Evolutionary conservation across 2,888 invertebrate species (phyloP), one percentile per base, ranked within the genome.

Genomic region (Hydrotaea cyrtoneurina): DNA sequence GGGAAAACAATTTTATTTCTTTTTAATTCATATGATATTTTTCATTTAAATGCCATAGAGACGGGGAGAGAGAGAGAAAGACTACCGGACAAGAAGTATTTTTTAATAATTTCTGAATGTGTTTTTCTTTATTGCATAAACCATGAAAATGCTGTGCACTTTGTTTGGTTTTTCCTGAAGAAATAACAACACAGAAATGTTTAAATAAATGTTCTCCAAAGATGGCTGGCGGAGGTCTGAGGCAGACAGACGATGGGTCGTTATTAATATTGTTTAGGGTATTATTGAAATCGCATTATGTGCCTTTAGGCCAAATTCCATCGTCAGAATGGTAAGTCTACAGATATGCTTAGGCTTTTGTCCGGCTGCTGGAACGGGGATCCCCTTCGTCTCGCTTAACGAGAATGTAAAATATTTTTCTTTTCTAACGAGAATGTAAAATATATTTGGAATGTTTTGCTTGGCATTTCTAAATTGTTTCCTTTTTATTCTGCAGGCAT

Each of bases 31-130:
- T 59, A 39, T 2, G 13, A 39, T 11, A 39, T 11, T 59, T 11
- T 23, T 26, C 59, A 26, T 59, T 59, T 59, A 59, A 59, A 26
- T 59, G 59, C 15, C 59, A 23, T 57, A 36, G 36, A 57, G 23
- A 53, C 17, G 5, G 43, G 5, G 10, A 7, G 13, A 43, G 1
- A 53, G 3, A 21, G 10, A 8, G 21, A 23, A 55, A 55, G 21
- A 5, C n/a, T n/a, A n/a, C n/a, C n/a, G 19, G 55, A 17, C 55
- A 55, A 50, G n/a, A 50, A 26, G 23, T 26, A 26, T 59, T 59
- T n/a, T 59, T 59, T 26, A 59, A 59, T 59, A 59, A 26, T 59
- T 59, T 31, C 31, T 31, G 3, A 4, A 7, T 31, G 31, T 31
- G 31, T 31, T 2, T 31, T 4, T 31, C 3, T 31, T 31, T 31